Conservation (phyloP, 2,797 vertebrate species). For the Martes flavigula region DNA sequence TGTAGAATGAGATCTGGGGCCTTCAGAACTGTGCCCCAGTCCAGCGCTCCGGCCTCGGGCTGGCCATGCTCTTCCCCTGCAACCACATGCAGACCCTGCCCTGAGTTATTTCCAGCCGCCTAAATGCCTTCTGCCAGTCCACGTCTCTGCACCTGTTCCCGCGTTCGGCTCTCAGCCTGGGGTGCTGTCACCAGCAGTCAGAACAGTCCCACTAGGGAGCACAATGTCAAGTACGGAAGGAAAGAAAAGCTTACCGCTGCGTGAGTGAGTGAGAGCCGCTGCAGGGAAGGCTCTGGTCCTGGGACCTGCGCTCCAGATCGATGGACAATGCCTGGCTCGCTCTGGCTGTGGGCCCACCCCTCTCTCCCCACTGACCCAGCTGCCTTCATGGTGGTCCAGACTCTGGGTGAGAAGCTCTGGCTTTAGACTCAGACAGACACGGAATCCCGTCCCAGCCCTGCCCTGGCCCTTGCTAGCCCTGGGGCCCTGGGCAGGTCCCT, state of each 20-base stretch:
- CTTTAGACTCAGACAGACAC: neutral
- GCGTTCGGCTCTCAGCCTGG: rapidly evolving
- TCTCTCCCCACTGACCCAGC: neutral
- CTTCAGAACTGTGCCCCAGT: neutral
- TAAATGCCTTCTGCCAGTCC: rapidly evolving
- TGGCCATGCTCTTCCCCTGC: rapidly evolving
- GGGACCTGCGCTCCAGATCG: rapidly evolving
- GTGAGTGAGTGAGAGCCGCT: neutral
- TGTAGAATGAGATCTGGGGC: neutral
- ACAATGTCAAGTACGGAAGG: too few species aligned
- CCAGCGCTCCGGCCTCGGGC: neutral
- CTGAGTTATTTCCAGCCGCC: rapidly evolving
- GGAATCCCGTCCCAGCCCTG: neutral
- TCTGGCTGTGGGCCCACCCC: too few species aligned
- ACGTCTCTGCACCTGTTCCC: neutral
- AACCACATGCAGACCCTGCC: rapidly evolving
- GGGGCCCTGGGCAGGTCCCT: neutral
- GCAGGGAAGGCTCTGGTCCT: neutral
- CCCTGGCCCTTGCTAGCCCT: neutral
- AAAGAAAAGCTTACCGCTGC: neutral
- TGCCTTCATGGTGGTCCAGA: neutral
- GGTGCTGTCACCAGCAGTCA: rapidly evolving
- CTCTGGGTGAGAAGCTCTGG: neutral
- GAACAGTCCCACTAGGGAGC: neutral
- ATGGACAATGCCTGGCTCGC: rapidly evolving